phyloP scores from a whole-genome alignment of 1,140 invertebrate genomes.

The Teleopsis dalmanni region DNA sequence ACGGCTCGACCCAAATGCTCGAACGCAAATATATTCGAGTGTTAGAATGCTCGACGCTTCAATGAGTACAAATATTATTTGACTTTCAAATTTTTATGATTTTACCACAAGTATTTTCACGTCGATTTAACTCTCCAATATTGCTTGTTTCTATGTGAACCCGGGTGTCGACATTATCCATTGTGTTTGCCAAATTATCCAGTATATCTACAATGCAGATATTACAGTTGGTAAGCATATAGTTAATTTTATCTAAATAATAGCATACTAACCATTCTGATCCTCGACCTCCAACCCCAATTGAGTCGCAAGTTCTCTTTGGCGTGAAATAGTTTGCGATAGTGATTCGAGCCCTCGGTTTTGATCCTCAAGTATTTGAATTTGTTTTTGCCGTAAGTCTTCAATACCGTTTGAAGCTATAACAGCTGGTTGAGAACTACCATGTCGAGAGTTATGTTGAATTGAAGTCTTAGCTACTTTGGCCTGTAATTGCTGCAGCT shows the following conservation, averaged over 20 bases:
- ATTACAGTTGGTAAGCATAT: neutral
- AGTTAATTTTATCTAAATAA: neutral
- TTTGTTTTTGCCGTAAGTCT: slow-evolving; percentile 34
- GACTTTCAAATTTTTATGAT: too few relatives aligned
- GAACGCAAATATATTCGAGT: too few relatives aligned
- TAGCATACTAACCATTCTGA: slow-evolving; percentile 60
- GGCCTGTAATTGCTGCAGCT: slow-evolving; percentile 49
- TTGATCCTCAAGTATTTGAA: slow-evolving; percentile 55
- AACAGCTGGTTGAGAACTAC: too few relatives aligned
- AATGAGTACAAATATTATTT: too few relatives aligned
- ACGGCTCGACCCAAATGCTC: too few relatives aligned
- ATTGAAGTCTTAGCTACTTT: neutral
- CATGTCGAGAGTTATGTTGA: neutral
- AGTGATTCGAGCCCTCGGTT: slow-evolving; percentile 68
- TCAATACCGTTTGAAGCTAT: slow-evolving; percentile 14
- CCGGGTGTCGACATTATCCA: slow-evolving; percentile 61
- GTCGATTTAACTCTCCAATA: slow-evolving; percentile 56
- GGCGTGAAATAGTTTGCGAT: slow-evolving; percentile 65
- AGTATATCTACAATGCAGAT: slow-evolving; percentile 58
- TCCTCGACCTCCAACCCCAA: slow-evolving; percentile 69
- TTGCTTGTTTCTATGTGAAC: slow-evolving; percentile 60
- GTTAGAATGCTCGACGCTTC: too few relatives aligned
- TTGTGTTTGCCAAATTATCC: slow-evolving; percentile 67
- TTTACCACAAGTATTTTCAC: slow-evolving; percentile 64
- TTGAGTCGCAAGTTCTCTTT: slow-evolving; percentile 67